Evolutionary conservation across 2,113 vertebrate genomes (phyloP).

Genomic region (Clarias magur): DNA sequence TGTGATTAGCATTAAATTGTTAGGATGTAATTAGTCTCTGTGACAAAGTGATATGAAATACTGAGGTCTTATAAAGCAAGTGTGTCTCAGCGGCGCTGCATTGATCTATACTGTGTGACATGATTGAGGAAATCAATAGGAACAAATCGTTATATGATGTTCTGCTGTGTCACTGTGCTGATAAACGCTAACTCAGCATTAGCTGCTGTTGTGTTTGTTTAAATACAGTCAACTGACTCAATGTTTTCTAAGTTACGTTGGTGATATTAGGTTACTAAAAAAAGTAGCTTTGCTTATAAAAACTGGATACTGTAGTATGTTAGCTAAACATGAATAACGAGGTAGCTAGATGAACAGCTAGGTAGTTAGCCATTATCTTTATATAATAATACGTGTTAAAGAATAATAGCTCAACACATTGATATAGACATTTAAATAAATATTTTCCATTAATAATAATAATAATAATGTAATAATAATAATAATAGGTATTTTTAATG

Average conservation of each 20-base stretch:
- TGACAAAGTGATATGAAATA: background rate
- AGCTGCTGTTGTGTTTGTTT: background rate
- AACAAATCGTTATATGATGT: background rate
- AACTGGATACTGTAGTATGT: background rate
- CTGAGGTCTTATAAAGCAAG: background rate
- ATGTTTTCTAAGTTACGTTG: background rate
- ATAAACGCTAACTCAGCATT: background rate
- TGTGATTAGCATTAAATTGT: background rate
- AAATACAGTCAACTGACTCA: accelerated
- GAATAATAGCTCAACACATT: background rate
- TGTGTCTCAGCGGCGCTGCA: background rate
- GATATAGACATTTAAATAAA: background rate
- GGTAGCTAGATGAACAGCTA: background rate
- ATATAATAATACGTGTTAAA: background rate
- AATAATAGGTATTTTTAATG: background rate
- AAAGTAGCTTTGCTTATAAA: background rate
- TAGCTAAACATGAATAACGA: background rate
- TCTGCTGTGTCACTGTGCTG: background rate
- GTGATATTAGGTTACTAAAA: background rate
- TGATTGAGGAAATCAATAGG: background rate
- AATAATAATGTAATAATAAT: background rate
- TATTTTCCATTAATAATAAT: background rate
- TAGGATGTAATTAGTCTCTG: background rate
- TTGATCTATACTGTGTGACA: background rate
- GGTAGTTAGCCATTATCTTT: background rate